These are phyloP conservation scores for Vesta saturnalis DNA, from an alignment of 2,888 invertebrate genomes.

Conservation along the genomic window DNA sequence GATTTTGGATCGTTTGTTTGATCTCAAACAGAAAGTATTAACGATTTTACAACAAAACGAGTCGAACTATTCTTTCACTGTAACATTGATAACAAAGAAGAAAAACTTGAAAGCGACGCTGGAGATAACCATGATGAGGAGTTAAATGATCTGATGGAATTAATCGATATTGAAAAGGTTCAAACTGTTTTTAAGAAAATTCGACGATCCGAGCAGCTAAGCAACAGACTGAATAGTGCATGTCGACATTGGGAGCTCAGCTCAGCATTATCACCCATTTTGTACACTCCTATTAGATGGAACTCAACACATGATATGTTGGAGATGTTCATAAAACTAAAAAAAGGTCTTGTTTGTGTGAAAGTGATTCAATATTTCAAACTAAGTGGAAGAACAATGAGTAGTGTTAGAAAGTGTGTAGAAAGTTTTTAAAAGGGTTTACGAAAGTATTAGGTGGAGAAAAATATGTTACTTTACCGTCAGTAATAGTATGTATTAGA, in stretches of 20 bases:
- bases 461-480: neutral
- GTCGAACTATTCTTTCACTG: too few species aligned
- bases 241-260: neutral
- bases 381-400: neutral
- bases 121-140: neutral
- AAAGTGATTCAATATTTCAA: neutral
- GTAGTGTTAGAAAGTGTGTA: neutral
- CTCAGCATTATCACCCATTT: neutral
- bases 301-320: neutral
- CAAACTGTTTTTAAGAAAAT: too few species aligned
- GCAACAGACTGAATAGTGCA: neutral
- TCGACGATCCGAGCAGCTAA: neutral
- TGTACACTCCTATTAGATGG: neutral
- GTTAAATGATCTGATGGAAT: neutral
- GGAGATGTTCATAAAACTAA: neutral
- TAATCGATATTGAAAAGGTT: neutral
- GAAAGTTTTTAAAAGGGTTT: neutral
- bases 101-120: neutral
- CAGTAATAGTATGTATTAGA: neutral
- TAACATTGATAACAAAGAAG: too few species aligned
- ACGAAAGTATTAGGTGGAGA: neutral
- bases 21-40: too few species aligned
- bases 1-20: too few species aligned
- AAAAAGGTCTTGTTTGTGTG: neutral
- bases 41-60: too few species aligned